These are phyloP conservation scores for Lota lota DNA, from an alignment of 2,113 vertebrate species.

Conservation along the genomic window DNA sequence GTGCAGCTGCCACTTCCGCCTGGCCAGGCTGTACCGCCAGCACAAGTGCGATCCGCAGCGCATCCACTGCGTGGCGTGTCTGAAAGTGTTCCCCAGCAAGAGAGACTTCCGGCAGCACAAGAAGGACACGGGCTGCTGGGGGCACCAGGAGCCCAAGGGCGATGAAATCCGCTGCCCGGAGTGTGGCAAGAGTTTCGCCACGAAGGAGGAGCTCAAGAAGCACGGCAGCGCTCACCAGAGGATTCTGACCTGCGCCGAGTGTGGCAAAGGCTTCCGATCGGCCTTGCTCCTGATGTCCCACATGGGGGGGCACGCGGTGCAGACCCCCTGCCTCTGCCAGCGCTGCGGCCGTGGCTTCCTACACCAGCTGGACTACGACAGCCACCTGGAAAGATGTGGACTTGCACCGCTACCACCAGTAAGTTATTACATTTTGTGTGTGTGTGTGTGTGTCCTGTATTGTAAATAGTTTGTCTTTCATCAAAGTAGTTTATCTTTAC, in stretches of 20 bases:
- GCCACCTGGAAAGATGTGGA: conserved; percentile 73
- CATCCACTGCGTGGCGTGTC: conserved; percentile 73
- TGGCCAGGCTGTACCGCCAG: conserved; percentile 64
- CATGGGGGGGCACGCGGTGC: conserved; percentile 84
- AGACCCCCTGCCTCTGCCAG: conserved; percentile 83
- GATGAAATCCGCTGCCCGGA: conserved; percentile 79
- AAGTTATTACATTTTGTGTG: conserved; percentile 19
- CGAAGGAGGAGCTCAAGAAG: conserved; percentile 78
- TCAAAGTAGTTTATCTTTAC: background rate
- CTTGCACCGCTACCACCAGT: conserved; percentile 43
- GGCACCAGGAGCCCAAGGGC: conserved; percentile 58
- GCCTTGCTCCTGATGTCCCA: conserved; percentile 84
- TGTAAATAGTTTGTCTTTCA: too few species aligned
- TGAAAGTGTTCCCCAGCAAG: conserved; percentile 65
- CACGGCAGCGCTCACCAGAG: conserved; percentile 87
- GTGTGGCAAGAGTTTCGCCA: conserved; percentile 81
- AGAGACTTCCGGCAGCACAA: conserved; percentile 74
- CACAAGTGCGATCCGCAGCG: conserved; percentile 69
- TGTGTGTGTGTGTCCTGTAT: background rate
- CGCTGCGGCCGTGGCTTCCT: conserved; percentile 85
- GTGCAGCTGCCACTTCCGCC: conserved; percentile 71
- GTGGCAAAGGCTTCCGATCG: conserved; percentile 86
- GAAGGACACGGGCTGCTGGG: conserved; percentile 77
- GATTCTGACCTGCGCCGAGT: conserved; percentile 82
- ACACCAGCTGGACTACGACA: conserved; percentile 72